Evolutionary conservation across 2,113 vertebrate genomes (phyloP).

Genomic region (Gasterosteus nipponicus): DNA sequence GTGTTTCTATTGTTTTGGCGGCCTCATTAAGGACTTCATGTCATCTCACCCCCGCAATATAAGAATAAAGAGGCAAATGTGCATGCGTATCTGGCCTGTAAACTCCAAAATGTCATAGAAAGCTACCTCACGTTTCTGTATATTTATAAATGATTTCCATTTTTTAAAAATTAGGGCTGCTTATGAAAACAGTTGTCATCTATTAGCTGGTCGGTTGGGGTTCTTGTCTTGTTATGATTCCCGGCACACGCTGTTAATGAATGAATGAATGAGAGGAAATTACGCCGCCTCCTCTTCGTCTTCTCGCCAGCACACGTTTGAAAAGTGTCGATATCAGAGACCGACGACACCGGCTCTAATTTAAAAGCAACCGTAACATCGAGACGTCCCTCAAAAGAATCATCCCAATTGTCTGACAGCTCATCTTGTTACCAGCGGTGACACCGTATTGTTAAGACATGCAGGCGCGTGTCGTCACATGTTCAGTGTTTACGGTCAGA

Average conservation of each 20-base stretch:
- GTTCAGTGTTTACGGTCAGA: constrained; percentile 54
- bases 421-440: background rate
- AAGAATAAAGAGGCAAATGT: background rate
- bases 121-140: background rate
- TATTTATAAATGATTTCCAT: background rate
- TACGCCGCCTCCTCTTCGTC: background rate
- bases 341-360: background rate
- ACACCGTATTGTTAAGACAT: constrained; percentile 20
- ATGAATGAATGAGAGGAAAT: background rate
- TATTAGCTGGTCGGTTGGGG: background rate
- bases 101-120: background rate
- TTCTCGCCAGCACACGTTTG: background rate
- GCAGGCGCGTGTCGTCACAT: constrained; percentile 37
- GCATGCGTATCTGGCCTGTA: background rate
- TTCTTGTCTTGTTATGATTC: background rate
- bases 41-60: constrained; percentile 23
- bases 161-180: background rate
- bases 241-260: background rate
- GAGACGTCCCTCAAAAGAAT: constrained; percentile 15
- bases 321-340: background rate
- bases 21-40: constrained; percentile 58
- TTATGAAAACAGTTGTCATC: background rate
- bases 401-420: background rate
- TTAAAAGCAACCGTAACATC: background rate
- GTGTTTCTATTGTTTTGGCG: constrained; percentile 30